phyloP scores from a whole-genome alignment of 2,113 vertebrate species.

The Megatriorchis doriae region DNA sequence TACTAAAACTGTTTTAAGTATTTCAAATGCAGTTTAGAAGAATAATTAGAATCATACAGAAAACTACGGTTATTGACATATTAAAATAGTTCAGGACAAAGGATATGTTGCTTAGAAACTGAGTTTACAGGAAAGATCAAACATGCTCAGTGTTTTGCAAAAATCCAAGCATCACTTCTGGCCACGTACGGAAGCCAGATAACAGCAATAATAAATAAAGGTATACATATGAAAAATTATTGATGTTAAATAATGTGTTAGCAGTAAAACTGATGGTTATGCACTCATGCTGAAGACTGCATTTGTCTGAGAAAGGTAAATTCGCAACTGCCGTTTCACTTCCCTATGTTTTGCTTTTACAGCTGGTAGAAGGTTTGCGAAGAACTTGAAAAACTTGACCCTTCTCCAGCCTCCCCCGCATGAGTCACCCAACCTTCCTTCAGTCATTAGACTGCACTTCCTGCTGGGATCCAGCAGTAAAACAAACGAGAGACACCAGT shows the following conservation, averaged over 20 bases:
- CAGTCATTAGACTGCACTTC: slow-evolving; percentile 60
- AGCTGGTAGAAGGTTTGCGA: slow-evolving; percentile 54
- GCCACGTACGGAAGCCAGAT: not conserved
- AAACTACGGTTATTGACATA: slow-evolving; percentile 30
- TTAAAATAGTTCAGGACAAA: slow-evolving; percentile 43
- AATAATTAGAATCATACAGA: slow-evolving; percentile 24
- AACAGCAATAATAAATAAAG: not conserved
- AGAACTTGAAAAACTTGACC: slow-evolving; percentile 67
- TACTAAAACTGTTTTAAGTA: not conserved
- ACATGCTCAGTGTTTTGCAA: not conserved
- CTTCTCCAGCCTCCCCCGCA: slow-evolving; percentile 64
- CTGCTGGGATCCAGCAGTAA: slow-evolving; percentile 60
- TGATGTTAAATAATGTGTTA: not conserved
- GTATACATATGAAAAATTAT: not conserved
- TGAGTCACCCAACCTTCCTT: slow-evolving; percentile 63
- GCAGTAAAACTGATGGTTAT: slow-evolving; percentile 1
- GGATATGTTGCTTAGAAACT: slow-evolving; percentile 43
- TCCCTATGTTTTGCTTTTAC: slow-evolving; percentile 52
- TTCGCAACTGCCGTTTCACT: slow-evolving; percentile 4
- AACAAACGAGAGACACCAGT: slow-evolving; percentile 48
- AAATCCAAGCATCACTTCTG: not conserved
- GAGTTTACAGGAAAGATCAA: slow-evolving; percentile 17
- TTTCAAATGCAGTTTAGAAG: slow-evolving; percentile 22
- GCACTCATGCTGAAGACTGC: not conserved
- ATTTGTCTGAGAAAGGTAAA: slow-evolving; percentile 48